Percentiles rank a stretch among this genome's conserved stretches.
These are phyloP conservation scores for Papilio polytes DNA, from an alignment of 1,140 invertebrate species.

Conservation along the genomic window DNA sequence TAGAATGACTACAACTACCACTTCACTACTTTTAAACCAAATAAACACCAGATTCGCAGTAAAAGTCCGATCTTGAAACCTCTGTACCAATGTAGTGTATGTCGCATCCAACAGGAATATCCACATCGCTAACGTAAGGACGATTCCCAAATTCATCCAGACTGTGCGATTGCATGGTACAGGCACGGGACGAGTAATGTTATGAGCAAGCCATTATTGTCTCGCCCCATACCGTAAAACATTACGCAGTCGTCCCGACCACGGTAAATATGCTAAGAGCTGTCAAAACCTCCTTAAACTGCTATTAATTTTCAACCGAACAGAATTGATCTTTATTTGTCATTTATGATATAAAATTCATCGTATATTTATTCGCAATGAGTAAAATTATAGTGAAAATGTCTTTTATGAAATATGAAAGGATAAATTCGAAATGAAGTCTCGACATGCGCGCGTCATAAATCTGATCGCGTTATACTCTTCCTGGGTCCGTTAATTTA, in stretches of 20 bases:
- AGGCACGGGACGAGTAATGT: slow-evolving; percentile 80
- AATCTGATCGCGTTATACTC: slow-evolving; percentile 64
- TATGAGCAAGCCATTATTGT: slow-evolving; percentile 84
- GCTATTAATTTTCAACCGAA: slow-evolving; percentile 40
- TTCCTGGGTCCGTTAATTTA: slow-evolving; percentile 74
- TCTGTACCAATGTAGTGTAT: slow-evolving; percentile 53
- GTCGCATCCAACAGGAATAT: background rate
- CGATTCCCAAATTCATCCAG: slow-evolving; percentile 57
- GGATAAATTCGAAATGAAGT: slow-evolving; percentile 45
- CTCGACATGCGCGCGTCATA: slow-evolving; percentile 50
- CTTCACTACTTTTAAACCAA: slow-evolving; percentile 59
- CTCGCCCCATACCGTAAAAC: slow-evolving; percentile 83
- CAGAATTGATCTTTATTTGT: slow-evolving; percentile 30
- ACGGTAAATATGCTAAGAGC: slow-evolving; percentile 65
- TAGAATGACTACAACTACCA: slow-evolving; percentile 55
- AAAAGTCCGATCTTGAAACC: slow-evolving; percentile 60
- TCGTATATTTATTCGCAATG: slow-evolving; percentile 25
- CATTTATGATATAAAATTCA: slow-evolving; percentile 26
- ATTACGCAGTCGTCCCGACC: slow-evolving; percentile 77
- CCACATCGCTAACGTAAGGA: slow-evolving; percentile 34
- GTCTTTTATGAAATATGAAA: slow-evolving; percentile 40
- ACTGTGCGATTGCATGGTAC: slow-evolving; percentile 68
- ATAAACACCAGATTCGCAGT: slow-evolving; percentile 61
- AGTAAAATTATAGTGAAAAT: slow-evolving; percentile 35
- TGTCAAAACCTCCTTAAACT: slow-evolving; percentile 60